Evolutionary conservation across 2,113 vertebrate species (phyloP).

Genomic region (Petromus typicus): DNA sequence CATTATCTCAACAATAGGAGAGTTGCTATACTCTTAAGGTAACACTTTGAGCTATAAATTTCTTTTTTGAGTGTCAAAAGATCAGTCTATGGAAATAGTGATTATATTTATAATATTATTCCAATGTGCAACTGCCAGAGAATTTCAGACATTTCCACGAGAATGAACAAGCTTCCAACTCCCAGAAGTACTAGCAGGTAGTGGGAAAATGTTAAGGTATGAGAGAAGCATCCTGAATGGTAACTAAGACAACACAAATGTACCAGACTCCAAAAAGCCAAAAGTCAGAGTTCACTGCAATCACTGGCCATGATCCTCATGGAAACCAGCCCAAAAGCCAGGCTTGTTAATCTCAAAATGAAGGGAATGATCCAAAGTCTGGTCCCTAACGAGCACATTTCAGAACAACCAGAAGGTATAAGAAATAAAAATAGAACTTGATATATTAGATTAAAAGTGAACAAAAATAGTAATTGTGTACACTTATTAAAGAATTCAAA

Average conservation of each 20-base stretch:
- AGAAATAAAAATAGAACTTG: constrained; percentile 31
- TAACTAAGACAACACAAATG: not conserved
- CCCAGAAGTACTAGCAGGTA: not conserved
- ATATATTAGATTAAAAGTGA: not conserved
- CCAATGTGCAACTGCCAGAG: not conserved
- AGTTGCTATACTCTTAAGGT: constrained; percentile 16
- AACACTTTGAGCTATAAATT: constrained; percentile 31
- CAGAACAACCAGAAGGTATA: not conserved
- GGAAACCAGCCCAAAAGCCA: not conserved
- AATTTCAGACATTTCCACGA: not conserved
- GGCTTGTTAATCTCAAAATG: not conserved
- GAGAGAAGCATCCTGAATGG: not conserved
- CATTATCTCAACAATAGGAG: not conserved
- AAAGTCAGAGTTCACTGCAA: constrained; percentile 3
- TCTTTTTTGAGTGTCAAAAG: not conserved
- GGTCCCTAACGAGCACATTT: not conserved
- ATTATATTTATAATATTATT: constrained; percentile 34
- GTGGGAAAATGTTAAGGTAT: not conserved
- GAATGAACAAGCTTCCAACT: not conserved
- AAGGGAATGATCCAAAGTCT: not conserved
- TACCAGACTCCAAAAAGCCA: not conserved
- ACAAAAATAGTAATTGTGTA: not conserved
- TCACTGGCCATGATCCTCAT: not conserved
- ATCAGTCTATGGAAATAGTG: not conserved
- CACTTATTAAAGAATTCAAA: constrained; percentile 10